Evolutionary conservation across 1,140 invertebrate species (phyloP).

Genomic region (Saxidomus purpurata): DNA sequence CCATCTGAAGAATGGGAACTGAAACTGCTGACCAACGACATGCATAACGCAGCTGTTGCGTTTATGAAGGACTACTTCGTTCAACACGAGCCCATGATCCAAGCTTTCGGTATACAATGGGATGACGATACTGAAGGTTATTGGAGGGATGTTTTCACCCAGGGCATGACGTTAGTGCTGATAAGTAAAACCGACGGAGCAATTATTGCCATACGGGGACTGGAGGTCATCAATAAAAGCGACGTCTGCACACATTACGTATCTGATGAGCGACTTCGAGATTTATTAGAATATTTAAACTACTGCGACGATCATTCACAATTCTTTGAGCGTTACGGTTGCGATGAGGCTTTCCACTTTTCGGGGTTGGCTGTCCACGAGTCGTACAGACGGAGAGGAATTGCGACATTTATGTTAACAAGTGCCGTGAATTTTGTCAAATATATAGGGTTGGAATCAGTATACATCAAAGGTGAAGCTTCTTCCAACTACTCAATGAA

Average conservation of each 20-base stretch:
- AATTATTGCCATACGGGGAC: neutral
- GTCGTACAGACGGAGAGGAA: neutral
- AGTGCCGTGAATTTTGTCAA: neutral
- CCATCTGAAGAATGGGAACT: neutral
- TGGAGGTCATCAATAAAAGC: neutral
- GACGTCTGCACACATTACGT: neutral
- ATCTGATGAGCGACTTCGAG: neutral
- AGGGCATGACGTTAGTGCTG: neutral
- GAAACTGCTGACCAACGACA: neutral
- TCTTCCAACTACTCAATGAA: slow-evolving; percentile 2
- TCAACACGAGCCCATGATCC: neutral
- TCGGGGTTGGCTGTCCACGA: neutral
- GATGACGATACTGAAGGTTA: slow-evolving; percentile 4
- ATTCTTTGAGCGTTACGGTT: neutral
- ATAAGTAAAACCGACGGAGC: neutral
- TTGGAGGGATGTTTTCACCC: neutral
- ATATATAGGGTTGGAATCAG: neutral
- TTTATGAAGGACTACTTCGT: neutral
- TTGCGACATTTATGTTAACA: neutral
- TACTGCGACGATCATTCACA: neutral
- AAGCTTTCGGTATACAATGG: neutral
- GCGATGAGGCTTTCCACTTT: neutral
- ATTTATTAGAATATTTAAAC: neutral
- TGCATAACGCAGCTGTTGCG: neutral
- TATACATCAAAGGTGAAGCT: neutral